Evolutionary conservation across 2,888 invertebrate species (phyloP), one percentile per base, ranked within the genome.

Genomic region (Ophioninae sp.): DNA sequence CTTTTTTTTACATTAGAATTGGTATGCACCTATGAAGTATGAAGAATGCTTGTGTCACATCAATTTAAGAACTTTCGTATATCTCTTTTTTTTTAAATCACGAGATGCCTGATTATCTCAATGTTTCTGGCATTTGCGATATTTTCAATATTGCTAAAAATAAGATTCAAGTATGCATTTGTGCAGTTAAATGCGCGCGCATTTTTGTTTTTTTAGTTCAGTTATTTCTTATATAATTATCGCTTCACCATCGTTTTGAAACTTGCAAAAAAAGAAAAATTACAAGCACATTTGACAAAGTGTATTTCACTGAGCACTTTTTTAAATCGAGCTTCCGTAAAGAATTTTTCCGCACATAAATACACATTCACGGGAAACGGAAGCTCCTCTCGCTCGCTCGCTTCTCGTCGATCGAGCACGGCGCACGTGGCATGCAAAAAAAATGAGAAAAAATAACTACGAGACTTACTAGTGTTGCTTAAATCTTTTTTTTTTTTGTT

Each of bases 361-460:
- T 74, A 64, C 74, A 74, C 74, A 37, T 65, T 56, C 17, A 37
- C 30, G 30, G 30, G 30, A 30, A 65, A 23, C n/a, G 30, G 50
- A 64, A 73, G 7, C 30, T 64, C n/a, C 30, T 74, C 44, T 74
- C 62, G 17, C 74, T 74, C 74, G 13, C 62, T 65, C 30, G 21
- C 23, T 62, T 10, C n/a, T 20, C n/a, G n/a, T 65, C 6, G 39
- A 65, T 65, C 39, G n/a, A 41, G 64, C 64, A 64, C 30, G 2
- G 30, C 41, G 65, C 65, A 65, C 39, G 65, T 39, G 23, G 65
- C 65, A 65, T 65, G 65, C 50, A n/a, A 20, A 65, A 65, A 39
- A 50, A 17, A 17, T 50, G 50, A 50, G 5, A 3, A 0, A 50
- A 17, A 50, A 50, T 17, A 41, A 50, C 50, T 17, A 6, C 50